These are phyloP conservation scores for Embidobia sp. DNA, from an alignment of 2,888 invertebrate species.

Conservation along the genomic window DNA sequence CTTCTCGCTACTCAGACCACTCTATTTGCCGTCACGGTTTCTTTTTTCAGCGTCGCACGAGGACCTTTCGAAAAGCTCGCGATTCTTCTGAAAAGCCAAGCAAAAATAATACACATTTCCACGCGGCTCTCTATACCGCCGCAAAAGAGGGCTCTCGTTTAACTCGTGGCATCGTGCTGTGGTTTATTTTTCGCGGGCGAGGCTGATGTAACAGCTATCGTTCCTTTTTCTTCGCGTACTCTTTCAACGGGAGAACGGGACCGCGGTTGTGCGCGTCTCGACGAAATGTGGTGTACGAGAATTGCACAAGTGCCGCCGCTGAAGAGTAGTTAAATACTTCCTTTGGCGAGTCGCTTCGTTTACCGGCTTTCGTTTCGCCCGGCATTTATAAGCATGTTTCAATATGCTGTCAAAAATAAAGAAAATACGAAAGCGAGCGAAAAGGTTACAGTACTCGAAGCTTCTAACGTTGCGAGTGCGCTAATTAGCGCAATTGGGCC, in stretches of 20 bases:
- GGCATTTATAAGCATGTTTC: slow-evolving; percentile 64
- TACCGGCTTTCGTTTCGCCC: slow-evolving; percentile 65
- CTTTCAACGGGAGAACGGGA: slow-evolving; percentile 8
- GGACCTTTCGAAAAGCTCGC: slow-evolving; percentile 16
- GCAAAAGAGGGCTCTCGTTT: slow-evolving; percentile 18
- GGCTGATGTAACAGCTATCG: slow-evolving; percentile 18
- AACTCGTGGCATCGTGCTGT: slow-evolving; percentile 25
- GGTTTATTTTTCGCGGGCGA: slow-evolving; percentile 34
- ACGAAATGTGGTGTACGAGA: slow-evolving; percentile 37
- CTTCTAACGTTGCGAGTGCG: background rate
- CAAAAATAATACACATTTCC: slow-evolving; percentile 40
- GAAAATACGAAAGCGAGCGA: background rate
- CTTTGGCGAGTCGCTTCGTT: slow-evolving; percentile 27
- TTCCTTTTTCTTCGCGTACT: slow-evolving; percentile 7
- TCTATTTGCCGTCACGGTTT: too few species aligned
- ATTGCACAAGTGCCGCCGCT: slow-evolving; percentile 30
- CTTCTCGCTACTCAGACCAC: too few species aligned
- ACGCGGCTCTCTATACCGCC: slow-evolving; percentile 7
- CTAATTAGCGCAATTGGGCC: too few species aligned
- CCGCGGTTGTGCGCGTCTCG: slow-evolving; percentile 14
- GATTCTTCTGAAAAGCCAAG: slow-evolving; percentile 26
- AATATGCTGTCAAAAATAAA: slow-evolving; percentile 36
- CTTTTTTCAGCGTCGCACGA: too few species aligned
- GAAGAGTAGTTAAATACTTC: slow-evolving; percentile 49
- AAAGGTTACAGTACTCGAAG: background rate